These are phyloP conservation scores for Limnothrissa miodon DNA, from an alignment of 2,113 vertebrate species.

Conservation along the genomic window DNA sequence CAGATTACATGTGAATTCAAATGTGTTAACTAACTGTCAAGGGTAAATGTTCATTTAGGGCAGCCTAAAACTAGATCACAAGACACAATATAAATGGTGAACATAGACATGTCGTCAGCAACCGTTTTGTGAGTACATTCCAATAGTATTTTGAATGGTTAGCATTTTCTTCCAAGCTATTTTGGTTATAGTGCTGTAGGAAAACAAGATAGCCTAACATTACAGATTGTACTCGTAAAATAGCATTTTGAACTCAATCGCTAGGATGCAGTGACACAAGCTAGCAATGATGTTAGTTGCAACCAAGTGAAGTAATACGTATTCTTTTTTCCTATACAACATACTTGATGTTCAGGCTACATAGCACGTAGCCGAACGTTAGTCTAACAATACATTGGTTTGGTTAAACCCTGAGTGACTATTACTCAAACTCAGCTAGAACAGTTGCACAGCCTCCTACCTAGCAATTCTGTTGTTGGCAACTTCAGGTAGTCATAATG, in stretches of 20 bases:
- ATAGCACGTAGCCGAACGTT: too few relatives aligned
- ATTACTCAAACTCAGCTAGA: background rate
- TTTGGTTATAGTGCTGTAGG: background rate
- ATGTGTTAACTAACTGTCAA: background rate
- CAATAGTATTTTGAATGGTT: background rate
- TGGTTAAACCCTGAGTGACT: background rate
- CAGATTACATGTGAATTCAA: background rate
- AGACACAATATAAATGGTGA: background rate
- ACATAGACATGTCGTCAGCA: background rate
- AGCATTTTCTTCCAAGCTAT: background rate
- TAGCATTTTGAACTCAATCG: background rate
- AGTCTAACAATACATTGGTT: background rate
- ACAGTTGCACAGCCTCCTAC: background rate
- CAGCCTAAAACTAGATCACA: background rate
- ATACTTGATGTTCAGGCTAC: background rate
- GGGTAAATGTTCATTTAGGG: background rate
- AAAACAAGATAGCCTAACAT: too few relatives aligned
- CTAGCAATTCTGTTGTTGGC: background rate
- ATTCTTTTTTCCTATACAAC: background rate
- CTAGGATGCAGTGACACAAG: background rate
- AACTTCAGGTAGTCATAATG: constrained; percentile 37
- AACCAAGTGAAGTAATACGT: background rate
- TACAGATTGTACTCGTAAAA: background rate
- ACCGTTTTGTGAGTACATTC: background rate
- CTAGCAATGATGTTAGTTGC: background rate